Conservation (phyloP, 1,140 invertebrate genomes). For the Drosophila sp. region DNA sequence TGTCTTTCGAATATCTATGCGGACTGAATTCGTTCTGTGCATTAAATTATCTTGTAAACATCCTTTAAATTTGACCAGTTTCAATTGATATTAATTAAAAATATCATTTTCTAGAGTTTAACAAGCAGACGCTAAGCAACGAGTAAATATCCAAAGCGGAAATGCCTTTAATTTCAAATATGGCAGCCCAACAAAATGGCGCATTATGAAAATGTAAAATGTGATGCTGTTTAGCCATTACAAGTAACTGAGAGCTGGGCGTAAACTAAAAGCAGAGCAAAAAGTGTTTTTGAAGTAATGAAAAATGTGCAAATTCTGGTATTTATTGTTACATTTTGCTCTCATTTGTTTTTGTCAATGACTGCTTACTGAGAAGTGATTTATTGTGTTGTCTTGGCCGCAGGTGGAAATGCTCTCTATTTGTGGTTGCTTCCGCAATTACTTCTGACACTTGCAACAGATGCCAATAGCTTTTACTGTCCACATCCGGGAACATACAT, state of each 20-base stretch:
- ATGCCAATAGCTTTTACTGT: conserved; percentile 64
- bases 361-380: conserved; percentile 53
- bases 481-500: conserved; percentile 62
- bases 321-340: conserved; percentile 20
- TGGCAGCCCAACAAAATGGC: conserved; percentile 41
- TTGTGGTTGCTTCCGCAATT: conserved; percentile 65
- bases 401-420: conserved; percentile 54
- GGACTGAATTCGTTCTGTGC: too few species aligned
- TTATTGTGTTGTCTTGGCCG: conserved; percentile 62
- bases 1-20: too few species aligned
- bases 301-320: conserved; percentile 8
- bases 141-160: conserved; percentile 12
- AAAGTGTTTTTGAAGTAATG: conserved; percentile 33
- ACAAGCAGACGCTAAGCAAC: not conserved
- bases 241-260: conserved; percentile 19
- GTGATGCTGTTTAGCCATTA: too few species aligned
- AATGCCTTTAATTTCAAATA: conserved; percentile 37
- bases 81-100: not conserved
- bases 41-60: too few species aligned
- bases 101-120: not conserved
- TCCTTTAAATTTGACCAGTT: too few species aligned
- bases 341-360: conserved; percentile 9
- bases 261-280: conserved; percentile 1
- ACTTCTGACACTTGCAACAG: conserved; percentile 49
- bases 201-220: conserved; percentile 42